A percentile compares a stretch with the other conserved stretches of the same genome.
phyloP scores from a whole-genome alignment of 2,797 vertebrate species.

The Astyanax mexicanus region DNA sequence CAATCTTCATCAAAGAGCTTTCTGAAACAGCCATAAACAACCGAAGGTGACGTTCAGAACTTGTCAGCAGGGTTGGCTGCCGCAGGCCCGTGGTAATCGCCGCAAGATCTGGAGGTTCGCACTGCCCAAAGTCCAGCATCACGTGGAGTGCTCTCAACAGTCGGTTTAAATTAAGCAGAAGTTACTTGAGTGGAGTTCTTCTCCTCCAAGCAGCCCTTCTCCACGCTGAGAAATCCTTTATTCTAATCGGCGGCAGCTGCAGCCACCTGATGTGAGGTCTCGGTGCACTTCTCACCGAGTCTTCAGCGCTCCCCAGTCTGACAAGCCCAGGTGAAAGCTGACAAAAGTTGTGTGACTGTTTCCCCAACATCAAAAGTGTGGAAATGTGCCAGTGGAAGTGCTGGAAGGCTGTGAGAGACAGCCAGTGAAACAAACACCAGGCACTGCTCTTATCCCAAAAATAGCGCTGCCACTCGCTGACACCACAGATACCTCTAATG shows the following conservation, averaged over 20 bases:
- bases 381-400: slow-evolving; percentile 54
- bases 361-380: slow-evolving; percentile 58
- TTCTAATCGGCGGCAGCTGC: slow-evolving; percentile 50
- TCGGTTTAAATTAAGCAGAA: slow-evolving; percentile 26
- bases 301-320: slow-evolving; percentile 49
- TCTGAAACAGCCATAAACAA: slow-evolving; percentile 34
- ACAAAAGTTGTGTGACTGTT: slow-evolving; percentile 59
- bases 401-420: slow-evolving; percentile 56
- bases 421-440: slow-evolving; percentile 58
- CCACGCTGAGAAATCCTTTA: slow-evolving; percentile 21
- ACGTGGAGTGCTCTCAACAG: not conserved
- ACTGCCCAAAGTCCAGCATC: slow-evolving; percentile 3
- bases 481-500: slow-evolving; percentile 63
- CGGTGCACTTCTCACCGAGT: slow-evolving; percentile 42
- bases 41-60: not conserved
- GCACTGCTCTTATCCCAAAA: slow-evolving; percentile 55
- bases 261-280: slow-evolving; percentile 55
- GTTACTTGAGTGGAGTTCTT: slow-evolving; percentile 3
- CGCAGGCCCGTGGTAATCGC: not conserved
- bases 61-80: not conserved
- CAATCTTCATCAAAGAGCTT: slow-evolving; percentile 25
- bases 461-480: slow-evolving; percentile 60
- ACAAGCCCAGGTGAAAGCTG: slow-evolving; percentile 57
- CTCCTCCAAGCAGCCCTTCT: slow-evolving; percentile 21
- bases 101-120: not conserved